These are phyloP conservation scores for Callorhinus ursinus DNA, from an alignment of 2,113 vertebrate species.

Conservation along the genomic window DNA sequence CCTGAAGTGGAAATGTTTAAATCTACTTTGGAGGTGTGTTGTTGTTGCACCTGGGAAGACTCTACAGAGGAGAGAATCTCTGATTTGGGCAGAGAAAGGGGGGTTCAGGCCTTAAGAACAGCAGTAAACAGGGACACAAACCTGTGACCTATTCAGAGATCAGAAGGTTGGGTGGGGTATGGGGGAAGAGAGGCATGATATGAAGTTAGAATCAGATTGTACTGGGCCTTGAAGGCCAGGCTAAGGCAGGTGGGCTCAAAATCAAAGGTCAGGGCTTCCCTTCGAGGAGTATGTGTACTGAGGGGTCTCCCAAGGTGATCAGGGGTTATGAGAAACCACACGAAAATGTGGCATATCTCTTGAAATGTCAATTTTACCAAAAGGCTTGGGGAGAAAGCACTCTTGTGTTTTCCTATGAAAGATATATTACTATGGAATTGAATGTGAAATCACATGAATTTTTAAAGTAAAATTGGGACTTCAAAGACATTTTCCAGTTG, in stretches of 20 bases:
- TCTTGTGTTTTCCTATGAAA: background rate
- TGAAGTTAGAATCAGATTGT: background rate
- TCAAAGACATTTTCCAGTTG: conserved; percentile 10
- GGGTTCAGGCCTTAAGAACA: background rate
- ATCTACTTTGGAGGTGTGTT: background rate
- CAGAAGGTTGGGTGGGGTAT: background rate
- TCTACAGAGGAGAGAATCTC: background rate
- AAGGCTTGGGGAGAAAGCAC: background rate
- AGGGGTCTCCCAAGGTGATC: background rate
- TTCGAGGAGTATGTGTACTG: background rate
- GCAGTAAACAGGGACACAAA: background rate
- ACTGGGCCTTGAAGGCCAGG: background rate
- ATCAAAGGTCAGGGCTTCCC: background rate
- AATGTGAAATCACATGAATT: background rate
- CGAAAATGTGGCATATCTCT: background rate
- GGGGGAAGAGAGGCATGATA: background rate
- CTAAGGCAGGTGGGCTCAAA: background rate
- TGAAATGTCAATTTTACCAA: conserved; percentile 38
- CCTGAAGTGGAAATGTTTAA: background rate
- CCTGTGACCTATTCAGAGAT: background rate
- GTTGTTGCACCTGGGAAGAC: background rate
- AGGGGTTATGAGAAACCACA: background rate
- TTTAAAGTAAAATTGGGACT: conserved; percentile 28
- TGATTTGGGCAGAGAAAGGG: background rate
- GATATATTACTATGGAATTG: background rate